phyloP scores from a whole-genome alignment of 1,140 invertebrate species.

The Hyles euphorbiae region DNA sequence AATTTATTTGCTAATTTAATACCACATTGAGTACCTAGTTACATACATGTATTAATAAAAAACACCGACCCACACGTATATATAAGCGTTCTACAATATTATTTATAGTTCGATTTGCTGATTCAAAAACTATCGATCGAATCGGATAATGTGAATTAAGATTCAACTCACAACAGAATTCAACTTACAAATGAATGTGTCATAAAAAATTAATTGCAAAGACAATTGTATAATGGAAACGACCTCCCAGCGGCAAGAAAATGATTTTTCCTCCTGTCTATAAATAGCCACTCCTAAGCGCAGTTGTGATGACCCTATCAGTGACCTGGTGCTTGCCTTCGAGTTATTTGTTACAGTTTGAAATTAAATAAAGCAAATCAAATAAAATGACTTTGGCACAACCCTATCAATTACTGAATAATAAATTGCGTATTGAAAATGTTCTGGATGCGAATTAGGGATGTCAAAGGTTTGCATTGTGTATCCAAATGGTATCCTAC shows the following conservation, averaged over 20 bases:
- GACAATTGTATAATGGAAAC: neutral
- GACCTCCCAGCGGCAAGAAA: neutral
- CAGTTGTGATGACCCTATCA: too few species aligned
- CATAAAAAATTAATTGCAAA: slow-evolving; percentile 1
- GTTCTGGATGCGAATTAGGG: too few species aligned
- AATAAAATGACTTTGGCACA: neutral
- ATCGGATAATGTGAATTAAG: neutral
- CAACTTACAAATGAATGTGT: slow-evolving; percentile 1
- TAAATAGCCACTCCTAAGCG: neutral
- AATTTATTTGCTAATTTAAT: too few species aligned
- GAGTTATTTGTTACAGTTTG: too few species aligned
- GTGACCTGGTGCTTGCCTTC: slow-evolving; percentile 1
- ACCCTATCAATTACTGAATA: neutral
- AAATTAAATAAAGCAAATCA: neutral
- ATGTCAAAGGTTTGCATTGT: too few species aligned
- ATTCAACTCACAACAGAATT: neutral
- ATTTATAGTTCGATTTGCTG: too few species aligned
- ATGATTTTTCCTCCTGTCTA: slow-evolving; percentile 1
- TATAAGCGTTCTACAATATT: too few species aligned
- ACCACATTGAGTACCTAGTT: too few species aligned
- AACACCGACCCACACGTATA: too few species aligned
- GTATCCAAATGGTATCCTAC: too few species aligned
- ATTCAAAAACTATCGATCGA: too few species aligned
- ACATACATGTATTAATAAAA: too few species aligned
- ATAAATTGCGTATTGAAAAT: neutral